Evolutionary conservation across 2,797 vertebrate genomes (phyloP).

Genomic region (Phoxinus dragarum): DNA sequence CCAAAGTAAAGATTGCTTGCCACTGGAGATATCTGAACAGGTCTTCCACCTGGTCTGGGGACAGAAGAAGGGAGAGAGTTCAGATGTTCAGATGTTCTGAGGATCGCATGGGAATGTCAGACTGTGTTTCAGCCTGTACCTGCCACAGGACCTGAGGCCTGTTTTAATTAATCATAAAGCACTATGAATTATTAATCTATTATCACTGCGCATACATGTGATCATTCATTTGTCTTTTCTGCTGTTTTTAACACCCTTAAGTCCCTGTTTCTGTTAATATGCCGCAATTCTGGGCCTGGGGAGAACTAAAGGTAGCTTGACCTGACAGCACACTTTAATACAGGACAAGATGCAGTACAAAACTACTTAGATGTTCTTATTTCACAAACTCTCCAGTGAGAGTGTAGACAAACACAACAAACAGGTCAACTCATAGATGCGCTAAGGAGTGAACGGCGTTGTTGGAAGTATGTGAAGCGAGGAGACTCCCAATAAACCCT

Average conservation of each 20-base stretch:
- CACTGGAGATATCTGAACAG: slow-evolving; percentile 53
- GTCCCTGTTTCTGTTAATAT: slow-evolving; percentile 72
- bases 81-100: slow-evolving; percentile 65
- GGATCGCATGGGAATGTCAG: slow-evolving; percentile 77
- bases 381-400: slow-evolving; percentile 35
- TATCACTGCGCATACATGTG: slow-evolving; percentile 77
- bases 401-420: slow-evolving; percentile 31
- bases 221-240: slow-evolving; percentile 66
- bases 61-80: slow-evolving; percentile 57
- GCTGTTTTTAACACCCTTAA: slow-evolving; percentile 68
- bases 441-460: not conserved
- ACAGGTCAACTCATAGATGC: slow-evolving; percentile 25
- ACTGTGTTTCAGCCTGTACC: slow-evolving; percentile 76
- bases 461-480: not conserved
- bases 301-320: slow-evolving; percentile 60
- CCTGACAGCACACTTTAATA: slow-evolving; percentile 58
- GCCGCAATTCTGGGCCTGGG: slow-evolving; percentile 65
- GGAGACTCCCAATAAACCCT: not conserved
- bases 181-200: slow-evolving; percentile 84
- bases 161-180: slow-evolving; percentile 84
- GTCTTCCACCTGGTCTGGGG: slow-evolving; percentile 58
- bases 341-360: slow-evolving; percentile 19
- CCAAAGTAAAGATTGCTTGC: slow-evolving; percentile 49
- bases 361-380: slow-evolving; percentile 17
- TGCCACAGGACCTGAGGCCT: slow-evolving; percentile 80